These are phyloP conservation scores for Cottus gobio DNA, from an alignment of 2,113 vertebrate species.

Conservation along the genomic window DNA sequence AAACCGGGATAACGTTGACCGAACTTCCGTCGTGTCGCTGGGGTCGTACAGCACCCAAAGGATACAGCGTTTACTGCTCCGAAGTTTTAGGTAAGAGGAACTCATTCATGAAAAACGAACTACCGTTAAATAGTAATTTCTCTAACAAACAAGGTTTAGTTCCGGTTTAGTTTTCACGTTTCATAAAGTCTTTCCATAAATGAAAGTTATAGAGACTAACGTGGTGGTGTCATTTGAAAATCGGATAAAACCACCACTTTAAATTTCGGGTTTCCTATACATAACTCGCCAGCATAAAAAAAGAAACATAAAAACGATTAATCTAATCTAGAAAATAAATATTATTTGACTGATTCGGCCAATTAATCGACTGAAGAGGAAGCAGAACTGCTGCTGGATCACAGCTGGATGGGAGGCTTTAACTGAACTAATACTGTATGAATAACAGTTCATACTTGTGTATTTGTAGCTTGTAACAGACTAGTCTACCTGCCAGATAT, in stretches of 20 bases:
- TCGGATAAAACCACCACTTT: not conserved
- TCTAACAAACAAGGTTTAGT: not conserved
- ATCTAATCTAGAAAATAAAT: not conserved
- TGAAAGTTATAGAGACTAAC: not conserved
- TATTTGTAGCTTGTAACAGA: too few relatives aligned
- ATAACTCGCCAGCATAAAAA: not conserved
- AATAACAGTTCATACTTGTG: too few relatives aligned
- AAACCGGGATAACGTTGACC: not conserved
- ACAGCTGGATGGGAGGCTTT: too few relatives aligned
- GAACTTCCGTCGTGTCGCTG: not conserved
- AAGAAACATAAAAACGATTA: not conserved
- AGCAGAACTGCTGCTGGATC: not conserved
- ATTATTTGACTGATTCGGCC: not conserved
- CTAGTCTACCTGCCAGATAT: too few relatives aligned
- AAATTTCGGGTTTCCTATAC: not conserved
- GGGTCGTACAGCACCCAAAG: not conserved
- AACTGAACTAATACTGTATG: not conserved
- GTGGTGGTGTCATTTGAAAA: not conserved
- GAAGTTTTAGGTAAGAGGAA: constrained; percentile 42
- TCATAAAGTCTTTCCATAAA: not conserved
- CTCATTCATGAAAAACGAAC: not conserved
- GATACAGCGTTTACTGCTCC: not conserved
- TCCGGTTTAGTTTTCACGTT: not conserved
- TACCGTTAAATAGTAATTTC: not conserved
- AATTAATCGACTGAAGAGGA: not conserved